These are phyloP conservation scores for Anastatus disparis DNA, from an alignment of 1,140 invertebrate genomes.

Conservation along the genomic window DNA sequence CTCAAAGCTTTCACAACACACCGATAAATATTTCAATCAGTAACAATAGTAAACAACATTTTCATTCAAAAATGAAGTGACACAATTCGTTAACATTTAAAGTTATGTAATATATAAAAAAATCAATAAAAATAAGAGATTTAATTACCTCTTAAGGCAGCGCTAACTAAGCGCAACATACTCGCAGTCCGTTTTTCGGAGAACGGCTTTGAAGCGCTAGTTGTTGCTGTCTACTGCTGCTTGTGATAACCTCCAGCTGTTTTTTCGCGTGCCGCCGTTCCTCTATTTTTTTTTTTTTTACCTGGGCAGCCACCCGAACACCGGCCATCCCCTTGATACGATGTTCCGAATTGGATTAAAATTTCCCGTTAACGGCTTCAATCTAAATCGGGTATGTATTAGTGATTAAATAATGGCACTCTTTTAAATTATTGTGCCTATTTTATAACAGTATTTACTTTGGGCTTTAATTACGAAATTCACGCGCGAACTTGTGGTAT, in stretches of 20 bases:
- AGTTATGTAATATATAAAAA: neutral
- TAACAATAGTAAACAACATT: neutral
- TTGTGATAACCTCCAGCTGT: conserved; percentile 52
- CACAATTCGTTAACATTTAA: neutral
- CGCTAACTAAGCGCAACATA: conserved; percentile 55
- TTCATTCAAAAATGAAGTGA: neutral
- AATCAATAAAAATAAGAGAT: conserved; percentile 14
- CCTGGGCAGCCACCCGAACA: conserved; percentile 53
- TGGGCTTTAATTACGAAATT: too few species aligned
- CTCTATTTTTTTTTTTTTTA: too few species aligned
- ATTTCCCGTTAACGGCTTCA: conserved; percentile 63
- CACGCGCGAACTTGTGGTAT: too few species aligned
- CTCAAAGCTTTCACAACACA: conserved; percentile 22
- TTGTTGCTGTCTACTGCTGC: neutral
- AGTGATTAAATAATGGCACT: too few species aligned
- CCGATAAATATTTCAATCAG: neutral
- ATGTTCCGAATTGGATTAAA: conserved; percentile 66
- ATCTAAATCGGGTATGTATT: conserved; percentile 52
- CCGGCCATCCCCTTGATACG: conserved; percentile 43
- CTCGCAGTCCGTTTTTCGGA: conserved; percentile 30
- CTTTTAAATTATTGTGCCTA: too few species aligned
- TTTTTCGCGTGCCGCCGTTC: conserved; percentile 55
- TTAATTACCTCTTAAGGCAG: conserved; percentile 52
- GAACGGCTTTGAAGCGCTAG: too few species aligned
- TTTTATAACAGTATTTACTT: too few species aligned